Conservation (phyloP, 2,888 invertebrate genomes). For the Tanypteryx hageni region DNA sequence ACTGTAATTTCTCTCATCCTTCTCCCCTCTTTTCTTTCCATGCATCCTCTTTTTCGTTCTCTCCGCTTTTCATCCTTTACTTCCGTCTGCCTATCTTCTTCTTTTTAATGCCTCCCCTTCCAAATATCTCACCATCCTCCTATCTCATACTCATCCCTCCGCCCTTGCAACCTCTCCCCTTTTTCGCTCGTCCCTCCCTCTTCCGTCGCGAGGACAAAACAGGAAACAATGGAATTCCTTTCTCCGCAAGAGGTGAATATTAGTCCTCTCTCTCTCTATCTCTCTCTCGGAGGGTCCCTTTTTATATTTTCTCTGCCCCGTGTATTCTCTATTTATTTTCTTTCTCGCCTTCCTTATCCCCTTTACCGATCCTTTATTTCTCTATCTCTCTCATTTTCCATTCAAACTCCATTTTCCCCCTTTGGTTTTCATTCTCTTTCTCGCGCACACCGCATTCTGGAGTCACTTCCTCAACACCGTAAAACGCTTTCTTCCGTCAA, state of each 20-base stretch:
- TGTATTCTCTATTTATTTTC: not conserved
- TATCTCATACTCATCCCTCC: not conserved
- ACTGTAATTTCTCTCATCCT: not conserved
- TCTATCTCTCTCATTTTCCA: not conserved
- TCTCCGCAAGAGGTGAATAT: slow-evolving; percentile 25
- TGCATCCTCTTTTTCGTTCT: not conserved
- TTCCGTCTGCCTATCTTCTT: not conserved
- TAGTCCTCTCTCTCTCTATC: not conserved
- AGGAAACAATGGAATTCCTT: slow-evolving; percentile 34
- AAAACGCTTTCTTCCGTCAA: not conserved
- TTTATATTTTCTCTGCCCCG: not conserved
- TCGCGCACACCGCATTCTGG: not conserved
- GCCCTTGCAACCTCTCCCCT: not conserved
- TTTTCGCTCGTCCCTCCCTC: not conserved
- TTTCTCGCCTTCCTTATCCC: too few species aligned
- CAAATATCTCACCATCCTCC: not conserved
- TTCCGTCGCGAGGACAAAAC: not conserved
- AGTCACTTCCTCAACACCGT: not conserved
- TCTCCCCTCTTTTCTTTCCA: not conserved
- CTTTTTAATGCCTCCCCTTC: not conserved
- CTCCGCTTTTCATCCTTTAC: not conserved
- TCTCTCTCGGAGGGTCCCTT: not conserved
- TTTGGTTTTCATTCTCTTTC: not conserved
- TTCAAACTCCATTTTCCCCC: not conserved
- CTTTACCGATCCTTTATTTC: not conserved